A percentile compares a stretch with the other conserved stretches of the same genome.
Conservation (phyloP, 2,113 vertebrate species). For the Polypterus senegalus region DNA sequence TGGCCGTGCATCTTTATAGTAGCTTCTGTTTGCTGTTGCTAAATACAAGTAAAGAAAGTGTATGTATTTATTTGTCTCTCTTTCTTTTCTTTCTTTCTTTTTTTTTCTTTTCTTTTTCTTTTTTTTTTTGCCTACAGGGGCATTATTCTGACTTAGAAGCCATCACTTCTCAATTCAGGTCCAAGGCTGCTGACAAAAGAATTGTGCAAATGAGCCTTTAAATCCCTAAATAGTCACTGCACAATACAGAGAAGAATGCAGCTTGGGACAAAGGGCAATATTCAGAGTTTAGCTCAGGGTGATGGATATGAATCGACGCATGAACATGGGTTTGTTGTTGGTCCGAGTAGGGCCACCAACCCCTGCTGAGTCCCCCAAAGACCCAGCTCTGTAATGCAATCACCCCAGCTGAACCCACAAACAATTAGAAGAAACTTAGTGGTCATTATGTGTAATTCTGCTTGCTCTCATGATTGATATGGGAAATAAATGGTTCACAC, state of each 20-base stretch:
- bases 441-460: conserved; percentile 72
- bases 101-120: conserved; percentile 10
- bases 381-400: conserved; percentile 63
- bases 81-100: background rate
- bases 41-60: background rate
- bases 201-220: conserved; percentile 98
- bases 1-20: no score
- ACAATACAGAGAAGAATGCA: conserved; percentile 91
- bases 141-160: conserved; percentile 56
- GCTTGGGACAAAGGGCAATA: conserved; percentile 74
- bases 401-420: conserved; percentile 61
- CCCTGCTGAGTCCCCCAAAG: conserved; percentile 79
- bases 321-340: conserved; percentile 88
- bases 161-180: conserved; percentile 65
- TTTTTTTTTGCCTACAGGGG: conserved; percentile 25
- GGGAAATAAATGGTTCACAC: conserved; percentile 77
- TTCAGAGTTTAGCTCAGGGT: conserved; percentile 85
- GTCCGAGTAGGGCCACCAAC: conserved; percentile 66
- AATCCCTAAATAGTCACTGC: conserved; percentile 90
- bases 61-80: conserved; percentile 13
- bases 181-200: conserved; percentile 81
- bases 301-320: conserved; percentile 96
- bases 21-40: background rate
- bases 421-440: conserved; percentile 83
- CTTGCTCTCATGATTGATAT: conserved; percentile 93